Percentiles rank a stretch among this genome's conserved stretches.
phyloP scores from a whole-genome alignment of 2,888 invertebrate genomes.

The Acanthosepion pharaonis region DNA sequence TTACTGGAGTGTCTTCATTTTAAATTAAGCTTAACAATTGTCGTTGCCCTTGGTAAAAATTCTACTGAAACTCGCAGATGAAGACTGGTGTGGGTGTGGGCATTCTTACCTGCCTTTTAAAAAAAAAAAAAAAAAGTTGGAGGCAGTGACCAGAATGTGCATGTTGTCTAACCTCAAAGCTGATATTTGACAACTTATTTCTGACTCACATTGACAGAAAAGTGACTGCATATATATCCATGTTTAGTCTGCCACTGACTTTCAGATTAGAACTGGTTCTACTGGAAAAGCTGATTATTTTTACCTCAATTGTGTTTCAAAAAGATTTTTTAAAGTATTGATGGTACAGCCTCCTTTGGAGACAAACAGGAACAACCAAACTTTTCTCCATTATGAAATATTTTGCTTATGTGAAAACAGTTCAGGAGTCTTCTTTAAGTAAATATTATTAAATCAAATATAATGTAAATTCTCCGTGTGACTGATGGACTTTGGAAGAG shows the following conservation, averaged over 20 bases:
- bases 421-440: background rate
- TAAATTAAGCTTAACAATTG: background rate
- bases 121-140: background rate
- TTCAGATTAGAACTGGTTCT: constrained; percentile 8
- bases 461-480: background rate
- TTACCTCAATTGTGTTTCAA: background rate
- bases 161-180: background rate
- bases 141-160: background rate
- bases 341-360: background rate
- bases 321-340: background rate
- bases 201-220: background rate
- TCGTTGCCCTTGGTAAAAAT: background rate
- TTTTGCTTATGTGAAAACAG: background rate
- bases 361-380: background rate
- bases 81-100: background rate
- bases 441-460: background rate
- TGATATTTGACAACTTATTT: background rate
- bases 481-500: no score
- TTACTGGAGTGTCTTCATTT: background rate
- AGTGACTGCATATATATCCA: background rate
- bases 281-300: background rate
- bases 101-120: background rate
- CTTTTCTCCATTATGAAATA: background rate
- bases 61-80: background rate
- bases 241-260: background rate